A percentile compares a stretch with the other conserved stretches of the same genome.
phyloP scores from a whole-genome alignment of 2,888 invertebrate genomes.

The Orchesellides sinensis region DNA sequence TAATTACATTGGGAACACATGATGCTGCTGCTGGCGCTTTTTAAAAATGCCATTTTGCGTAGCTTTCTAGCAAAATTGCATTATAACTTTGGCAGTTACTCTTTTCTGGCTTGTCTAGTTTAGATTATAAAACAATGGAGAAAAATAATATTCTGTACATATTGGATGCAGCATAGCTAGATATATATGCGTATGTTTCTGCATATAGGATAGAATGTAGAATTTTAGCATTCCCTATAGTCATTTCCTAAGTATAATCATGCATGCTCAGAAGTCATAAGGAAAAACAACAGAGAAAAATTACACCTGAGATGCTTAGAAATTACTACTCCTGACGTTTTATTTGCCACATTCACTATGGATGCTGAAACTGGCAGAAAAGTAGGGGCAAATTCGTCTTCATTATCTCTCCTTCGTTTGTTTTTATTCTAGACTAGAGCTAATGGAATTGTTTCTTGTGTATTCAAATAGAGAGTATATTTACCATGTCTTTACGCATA shows the following conservation, averaged over 20 bases:
- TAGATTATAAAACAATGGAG: slow-evolving; percentile 37
- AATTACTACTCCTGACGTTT: slow-evolving; percentile 9
- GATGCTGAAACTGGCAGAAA: slow-evolving; percentile 27
- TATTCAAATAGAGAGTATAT: no score
- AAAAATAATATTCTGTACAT: neutral
- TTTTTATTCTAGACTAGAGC: neutral
- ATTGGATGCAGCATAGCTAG: no score
- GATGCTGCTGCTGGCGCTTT: slow-evolving; percentile 46
- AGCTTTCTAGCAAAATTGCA: slow-evolving; percentile 28
- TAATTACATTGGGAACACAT: slow-evolving; percentile 54
- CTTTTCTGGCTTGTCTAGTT: slow-evolving; percentile 15
- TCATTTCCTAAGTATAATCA: no score
- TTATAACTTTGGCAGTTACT: slow-evolving; percentile 35
- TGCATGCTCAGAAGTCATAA: slow-evolving; percentile 30
- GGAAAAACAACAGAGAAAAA: slow-evolving; percentile 16
- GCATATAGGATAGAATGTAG: no score
- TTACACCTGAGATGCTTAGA: slow-evolving; percentile 31
- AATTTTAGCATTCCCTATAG: no score
- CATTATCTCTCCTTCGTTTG: slow-evolving; percentile 23
- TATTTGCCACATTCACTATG: slow-evolving; percentile 10
- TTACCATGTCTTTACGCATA: no score
- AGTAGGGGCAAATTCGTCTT: slow-evolving; percentile 36
- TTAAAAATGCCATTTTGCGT: slow-evolving; percentile 2
- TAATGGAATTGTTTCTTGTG: no score
- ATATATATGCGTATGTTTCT: no score